These are phyloP conservation scores for Eupithecia insigniata DNA, from an alignment of 2,888 invertebrate species.

Conservation along the genomic window DNA sequence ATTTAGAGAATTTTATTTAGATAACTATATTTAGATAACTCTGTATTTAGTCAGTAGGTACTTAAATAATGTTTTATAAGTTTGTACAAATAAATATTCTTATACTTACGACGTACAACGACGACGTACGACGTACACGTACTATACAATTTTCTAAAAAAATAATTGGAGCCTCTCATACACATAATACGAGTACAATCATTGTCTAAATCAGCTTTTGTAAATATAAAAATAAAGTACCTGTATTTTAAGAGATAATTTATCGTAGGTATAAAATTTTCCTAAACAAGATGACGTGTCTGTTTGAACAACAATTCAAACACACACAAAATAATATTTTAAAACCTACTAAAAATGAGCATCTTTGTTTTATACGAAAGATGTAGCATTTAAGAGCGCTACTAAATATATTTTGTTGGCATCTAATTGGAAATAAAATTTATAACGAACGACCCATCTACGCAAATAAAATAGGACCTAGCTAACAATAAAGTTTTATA, in stretches of 20 bases:
- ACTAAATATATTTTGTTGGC: constrained; percentile 18
- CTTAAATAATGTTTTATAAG: too few species aligned
- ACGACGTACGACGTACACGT: too few species aligned
- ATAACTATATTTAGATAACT: too few species aligned
- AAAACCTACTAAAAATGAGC: neutral
- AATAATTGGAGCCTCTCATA: neutral
- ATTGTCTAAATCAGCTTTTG: neutral
- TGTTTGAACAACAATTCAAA: neutral
- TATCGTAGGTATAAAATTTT: neutral
- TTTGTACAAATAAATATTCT: too few species aligned
- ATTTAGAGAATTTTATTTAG: too few species aligned
- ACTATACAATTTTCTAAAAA: neutral
- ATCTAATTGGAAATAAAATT: constrained; percentile 22
- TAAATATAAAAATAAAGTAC: neutral
- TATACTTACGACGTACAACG: too few species aligned
- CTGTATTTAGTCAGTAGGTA: too few species aligned
- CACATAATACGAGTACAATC: neutral
- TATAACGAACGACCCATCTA: constrained; percentile 1
- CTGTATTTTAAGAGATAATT: neutral
- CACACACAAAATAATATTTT: neutral
- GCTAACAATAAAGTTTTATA: constrained; percentile 2
- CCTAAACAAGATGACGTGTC: neutral
- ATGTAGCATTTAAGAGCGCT: neutral
- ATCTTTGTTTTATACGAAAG: neutral
- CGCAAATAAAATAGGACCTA: neutral